Percentiles rank a stretch among this genome's conserved stretches.
phyloP scores from a whole-genome alignment of 2,888 invertebrate genomes.

The Erebia aethiops region DNA sequence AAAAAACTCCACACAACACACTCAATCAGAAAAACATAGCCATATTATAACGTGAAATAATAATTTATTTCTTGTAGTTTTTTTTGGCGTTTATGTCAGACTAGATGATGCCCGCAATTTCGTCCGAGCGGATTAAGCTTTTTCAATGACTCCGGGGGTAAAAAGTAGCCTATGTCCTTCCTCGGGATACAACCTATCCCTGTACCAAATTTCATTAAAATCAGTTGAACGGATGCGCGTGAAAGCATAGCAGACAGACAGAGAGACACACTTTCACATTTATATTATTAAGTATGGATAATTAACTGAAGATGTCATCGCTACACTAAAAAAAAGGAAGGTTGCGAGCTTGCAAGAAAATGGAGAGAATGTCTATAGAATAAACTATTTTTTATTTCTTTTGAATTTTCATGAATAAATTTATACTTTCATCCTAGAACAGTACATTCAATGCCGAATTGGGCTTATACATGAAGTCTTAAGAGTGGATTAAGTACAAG shows the following conservation, averaged over 20 bases:
- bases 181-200: too few species aligned
- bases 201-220: too few species aligned
- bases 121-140: too few species aligned
- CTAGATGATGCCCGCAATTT: too few species aligned
- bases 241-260: too few species aligned
- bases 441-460: neutral
- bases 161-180: too few species aligned
- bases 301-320: neutral
- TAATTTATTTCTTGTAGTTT: neutral
- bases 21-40: neutral
- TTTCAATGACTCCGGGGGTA: too few species aligned
- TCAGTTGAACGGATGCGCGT: too few species aligned
- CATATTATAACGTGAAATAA: neutral
- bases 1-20: constrained; percentile 27
- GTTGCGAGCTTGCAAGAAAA: neutral
- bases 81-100: neutral
- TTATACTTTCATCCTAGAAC: neutral
- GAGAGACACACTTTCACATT: too few species aligned
- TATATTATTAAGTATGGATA: too few species aligned
- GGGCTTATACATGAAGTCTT: too few species aligned
- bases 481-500: neutral
- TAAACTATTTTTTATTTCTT: neutral
- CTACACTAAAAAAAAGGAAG: neutral
- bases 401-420: neutral
- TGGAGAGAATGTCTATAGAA: neutral